A percentile compares a stretch with the other conserved stretches of the same genome.
phyloP scores from a whole-genome alignment of 2,113 vertebrate species.

The Sisor rabdophorus region DNA sequence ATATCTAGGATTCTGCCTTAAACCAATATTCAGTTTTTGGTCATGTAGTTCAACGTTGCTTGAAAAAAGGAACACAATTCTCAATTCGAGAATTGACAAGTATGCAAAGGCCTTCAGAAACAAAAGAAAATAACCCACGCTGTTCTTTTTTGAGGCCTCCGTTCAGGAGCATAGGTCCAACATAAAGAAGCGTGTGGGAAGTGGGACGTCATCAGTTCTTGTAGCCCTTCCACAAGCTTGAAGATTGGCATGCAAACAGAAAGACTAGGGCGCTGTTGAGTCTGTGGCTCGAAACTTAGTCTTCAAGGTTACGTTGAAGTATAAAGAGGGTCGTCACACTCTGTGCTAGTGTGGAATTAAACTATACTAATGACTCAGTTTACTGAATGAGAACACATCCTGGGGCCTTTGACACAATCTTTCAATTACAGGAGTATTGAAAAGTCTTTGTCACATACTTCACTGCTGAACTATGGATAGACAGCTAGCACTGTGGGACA shows the following conservation, averaged over 20 bases:
- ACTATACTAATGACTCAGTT: conserved; percentile 4
- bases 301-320: conserved; percentile 1
- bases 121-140: conserved; percentile 48
- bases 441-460: conserved; percentile 20
- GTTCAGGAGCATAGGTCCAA: conserved; percentile 8
- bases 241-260: conserved; percentile 22
- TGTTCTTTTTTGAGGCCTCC: conserved; percentile 47
- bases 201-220: conserved; percentile 22
- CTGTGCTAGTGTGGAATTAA: conserved; percentile 27
- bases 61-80: conserved; percentile 40
- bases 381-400: conserved; percentile 27
- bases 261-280: conserved; percentile 13
- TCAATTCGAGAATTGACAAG: conserved; percentile 43
- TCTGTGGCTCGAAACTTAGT: conserved; percentile 10
- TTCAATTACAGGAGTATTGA: conserved; percentile 28
- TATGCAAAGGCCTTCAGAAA: conserved; percentile 51
- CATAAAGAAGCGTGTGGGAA: conserved; percentile 25
- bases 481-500: conserved; percentile 11
- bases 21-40: background rate
- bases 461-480: conserved; percentile 24
- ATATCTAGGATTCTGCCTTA: background rate
- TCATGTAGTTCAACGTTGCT: conserved; percentile 15
- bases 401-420: conserved; percentile 5
- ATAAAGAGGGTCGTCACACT: conserved; percentile 26
- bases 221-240: background rate